A percentile compares a stretch with the other conserved stretches of the same genome.
Evolutionary conservation across 2,113 vertebrate species (phyloP).

Genomic region (Hippocampus comes): DNA sequence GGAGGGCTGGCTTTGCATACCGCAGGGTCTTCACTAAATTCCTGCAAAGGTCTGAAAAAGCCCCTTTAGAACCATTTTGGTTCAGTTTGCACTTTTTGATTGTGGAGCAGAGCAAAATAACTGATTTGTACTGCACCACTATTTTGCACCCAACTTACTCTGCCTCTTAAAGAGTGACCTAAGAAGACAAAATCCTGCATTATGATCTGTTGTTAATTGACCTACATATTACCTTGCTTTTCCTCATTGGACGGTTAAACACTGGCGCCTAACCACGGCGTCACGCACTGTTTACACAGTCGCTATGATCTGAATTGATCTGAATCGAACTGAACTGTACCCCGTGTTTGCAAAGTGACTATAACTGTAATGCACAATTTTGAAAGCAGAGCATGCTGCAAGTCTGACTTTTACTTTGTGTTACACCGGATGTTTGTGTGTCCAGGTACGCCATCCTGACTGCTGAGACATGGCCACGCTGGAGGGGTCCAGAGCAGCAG

Average conservation of each 20-base stretch:
- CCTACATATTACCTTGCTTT: too few species aligned
- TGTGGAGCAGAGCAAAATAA: neutral
- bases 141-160: neutral
- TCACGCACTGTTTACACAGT: too few species aligned
- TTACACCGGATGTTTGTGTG: neutral
- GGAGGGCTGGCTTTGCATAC: conserved; percentile 89
- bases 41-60: conserved; percentile 77
- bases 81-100: neutral
- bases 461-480: conserved; percentile 84
- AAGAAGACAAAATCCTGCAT: too few species aligned
- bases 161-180: too few species aligned
- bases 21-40: conserved; percentile 90
- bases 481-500: conserved; percentile 84
- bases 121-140: neutral
- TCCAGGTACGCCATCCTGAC: conserved; percentile 91
- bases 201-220: too few species aligned
- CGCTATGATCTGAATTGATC: too few species aligned
- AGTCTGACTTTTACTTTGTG: neutral
- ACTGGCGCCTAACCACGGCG: too few species aligned
- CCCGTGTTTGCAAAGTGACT: too few species aligned
- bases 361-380: neutral
- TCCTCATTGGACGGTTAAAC: too few species aligned
- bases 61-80: neutral
- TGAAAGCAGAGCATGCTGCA: neutral
- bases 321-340: too few species aligned